Evolutionary conservation across 1,140 invertebrate species (phyloP).

Genomic region (Gryllus bimaculatus): DNA sequence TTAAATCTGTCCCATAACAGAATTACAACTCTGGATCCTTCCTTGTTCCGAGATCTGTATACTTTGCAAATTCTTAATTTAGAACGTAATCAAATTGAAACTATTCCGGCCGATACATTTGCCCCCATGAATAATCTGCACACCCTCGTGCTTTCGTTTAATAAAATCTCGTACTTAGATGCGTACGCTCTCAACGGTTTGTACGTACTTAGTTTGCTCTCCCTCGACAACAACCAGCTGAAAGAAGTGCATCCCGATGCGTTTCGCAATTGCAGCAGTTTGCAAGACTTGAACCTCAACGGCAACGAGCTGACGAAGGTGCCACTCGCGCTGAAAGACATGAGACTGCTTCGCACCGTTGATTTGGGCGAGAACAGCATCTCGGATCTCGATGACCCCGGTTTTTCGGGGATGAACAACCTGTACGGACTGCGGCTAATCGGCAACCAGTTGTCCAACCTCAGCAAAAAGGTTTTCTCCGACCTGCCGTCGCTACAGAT

Average conservation of each 20-base stretch:
- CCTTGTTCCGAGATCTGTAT: slow-evolving; percentile 64
- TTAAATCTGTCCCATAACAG: slow-evolving; percentile 79
- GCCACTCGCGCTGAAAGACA: slow-evolving; percentile 61
- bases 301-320: slow-evolving; percentile 65
- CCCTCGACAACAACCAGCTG: slow-evolving; percentile 69
- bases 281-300: slow-evolving; percentile 72
- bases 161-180: slow-evolving; percentile 65
- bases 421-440: slow-evolving; percentile 75
- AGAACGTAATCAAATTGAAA: slow-evolving; percentile 67
- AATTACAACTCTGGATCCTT: slow-evolving; percentile 66
- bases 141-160: slow-evolving; percentile 67
- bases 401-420: slow-evolving; percentile 69
- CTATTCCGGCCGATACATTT: slow-evolving; percentile 69
- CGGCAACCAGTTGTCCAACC: slow-evolving; percentile 78
- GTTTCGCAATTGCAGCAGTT: slow-evolving; percentile 67
- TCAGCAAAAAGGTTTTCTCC: slow-evolving; percentile 70
- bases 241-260: slow-evolving; percentile 66
- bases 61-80: slow-evolving; percentile 73
- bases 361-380: slow-evolving; percentile 76
- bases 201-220: slow-evolving; percentile 64
- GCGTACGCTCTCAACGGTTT: slow-evolving; percentile 68
- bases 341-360: slow-evolving; percentile 64
- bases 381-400: slow-evolving; percentile 60
- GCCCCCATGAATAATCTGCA: slow-evolving; percentile 74
- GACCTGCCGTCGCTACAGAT: slow-evolving; percentile 74